Conservation (phyloP, 2,888 invertebrate genomes). For the Dione juno region DNA sequence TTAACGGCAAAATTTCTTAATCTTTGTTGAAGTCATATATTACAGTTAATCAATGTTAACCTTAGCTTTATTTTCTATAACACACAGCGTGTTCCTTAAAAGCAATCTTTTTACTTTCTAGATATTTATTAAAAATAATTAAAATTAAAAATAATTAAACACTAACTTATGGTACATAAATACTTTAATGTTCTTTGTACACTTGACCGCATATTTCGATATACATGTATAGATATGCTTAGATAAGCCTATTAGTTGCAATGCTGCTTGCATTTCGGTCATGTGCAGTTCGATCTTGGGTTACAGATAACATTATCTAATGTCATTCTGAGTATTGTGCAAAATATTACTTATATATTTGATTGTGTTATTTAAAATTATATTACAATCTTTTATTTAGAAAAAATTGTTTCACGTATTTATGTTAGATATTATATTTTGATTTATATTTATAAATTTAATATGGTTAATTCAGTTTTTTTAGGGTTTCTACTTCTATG, state of each 20-base stretch:
- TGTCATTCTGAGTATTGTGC: not conserved
- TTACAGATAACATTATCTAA: constrained; percentile 18
- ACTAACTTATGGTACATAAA: too few relatives aligned
- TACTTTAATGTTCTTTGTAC: not conserved
- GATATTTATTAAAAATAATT: too few relatives aligned
- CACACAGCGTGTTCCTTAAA: too few relatives aligned
- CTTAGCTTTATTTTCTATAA: too few relatives aligned
- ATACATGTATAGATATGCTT: not conserved
- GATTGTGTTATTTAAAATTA: not conserved
- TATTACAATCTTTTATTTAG: not conserved
- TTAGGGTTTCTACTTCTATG: too few relatives aligned
- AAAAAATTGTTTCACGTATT: not conserved
- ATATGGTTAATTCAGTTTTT: not conserved
- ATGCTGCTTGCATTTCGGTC: not conserved
- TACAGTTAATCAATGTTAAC: too few relatives aligned
- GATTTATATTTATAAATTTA: not conserved
- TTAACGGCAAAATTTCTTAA: too few relatives aligned
- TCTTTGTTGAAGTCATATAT: too few relatives aligned
- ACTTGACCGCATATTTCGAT: not conserved
- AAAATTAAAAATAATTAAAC: not conserved
- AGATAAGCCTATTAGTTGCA: constrained; percentile 14
- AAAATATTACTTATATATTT: constrained; percentile 3
- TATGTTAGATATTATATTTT: too few relatives aligned
- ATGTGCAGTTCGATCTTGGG: constrained; percentile 3
- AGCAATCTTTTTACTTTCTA: too few relatives aligned